Percentiles rank a stretch among this genome's conserved stretches.
Evolutionary conservation across 2,113 vertebrate species (phyloP).

Genomic region (Pedionomus torquatus): DNA sequence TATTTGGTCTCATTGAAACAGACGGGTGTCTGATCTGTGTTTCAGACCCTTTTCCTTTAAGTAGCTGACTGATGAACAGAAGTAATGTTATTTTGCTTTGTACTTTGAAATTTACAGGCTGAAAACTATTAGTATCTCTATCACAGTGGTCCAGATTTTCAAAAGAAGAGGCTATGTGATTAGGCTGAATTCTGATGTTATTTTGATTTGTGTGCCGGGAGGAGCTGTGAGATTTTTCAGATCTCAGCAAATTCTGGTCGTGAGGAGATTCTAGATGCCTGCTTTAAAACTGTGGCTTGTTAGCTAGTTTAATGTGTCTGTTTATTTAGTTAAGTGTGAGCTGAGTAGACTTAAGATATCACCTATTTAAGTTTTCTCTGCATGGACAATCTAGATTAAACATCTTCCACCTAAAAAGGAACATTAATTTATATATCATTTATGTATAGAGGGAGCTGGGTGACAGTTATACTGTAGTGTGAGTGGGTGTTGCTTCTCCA

Average conservation of each 20-base stretch:
- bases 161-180: not conserved
- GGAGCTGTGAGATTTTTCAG: not conserved
- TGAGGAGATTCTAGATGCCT: not conserved
- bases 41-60: not conserved
- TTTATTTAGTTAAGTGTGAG: not conserved
- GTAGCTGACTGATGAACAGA: not conserved
- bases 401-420: not conserved
- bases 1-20: not conserved
- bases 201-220: not conserved
- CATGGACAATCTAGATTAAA: not conserved
- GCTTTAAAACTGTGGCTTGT: not conserved
- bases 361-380: not conserved
- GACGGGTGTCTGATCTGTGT: not conserved
- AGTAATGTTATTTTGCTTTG: not conserved
- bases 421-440: rapidly evolving
- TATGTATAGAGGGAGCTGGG: not conserved
- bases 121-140: not conserved
- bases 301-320: not conserved
- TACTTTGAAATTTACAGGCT: not conserved
- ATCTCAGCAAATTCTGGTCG: not conserved
- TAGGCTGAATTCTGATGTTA: not conserved
- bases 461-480: not conserved
- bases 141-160: constrained; percentile 1
- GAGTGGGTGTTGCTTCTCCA: not conserved
- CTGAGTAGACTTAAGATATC: not conserved